phyloP scores from a whole-genome alignment of 2,797 vertebrate species.

The Columba guinea region DNA sequence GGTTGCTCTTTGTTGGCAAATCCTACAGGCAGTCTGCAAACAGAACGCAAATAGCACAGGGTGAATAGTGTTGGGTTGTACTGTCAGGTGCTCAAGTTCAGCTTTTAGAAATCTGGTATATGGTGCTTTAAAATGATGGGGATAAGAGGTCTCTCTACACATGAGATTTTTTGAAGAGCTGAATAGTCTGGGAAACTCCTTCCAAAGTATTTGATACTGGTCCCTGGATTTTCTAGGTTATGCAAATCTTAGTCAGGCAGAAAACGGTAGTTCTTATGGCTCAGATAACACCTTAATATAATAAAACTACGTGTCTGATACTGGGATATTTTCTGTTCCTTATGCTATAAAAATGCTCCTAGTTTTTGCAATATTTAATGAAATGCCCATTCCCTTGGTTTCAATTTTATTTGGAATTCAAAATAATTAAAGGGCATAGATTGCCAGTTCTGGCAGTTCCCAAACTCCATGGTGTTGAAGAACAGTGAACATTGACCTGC shows the following conservation, averaged over 20 bases:
- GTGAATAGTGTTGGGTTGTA: not conserved
- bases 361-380: not conserved
- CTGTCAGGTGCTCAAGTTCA: not conserved
- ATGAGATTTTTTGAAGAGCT: not conserved
- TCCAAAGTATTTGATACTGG: not conserved
- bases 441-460: not conserved
- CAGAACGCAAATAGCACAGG: not conserved
- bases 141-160: not conserved
- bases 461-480: not conserved
- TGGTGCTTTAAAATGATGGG: not conserved
- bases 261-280: not conserved
- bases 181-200: not conserved
- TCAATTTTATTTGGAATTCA: not conserved
- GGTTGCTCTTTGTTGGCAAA: not conserved
- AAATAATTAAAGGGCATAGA: not conserved
- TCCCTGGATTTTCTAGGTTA: not conserved
- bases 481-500: not conserved
- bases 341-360: not conserved
- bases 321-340: not conserved
- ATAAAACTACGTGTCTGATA: not conserved
- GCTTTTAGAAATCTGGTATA: not conserved
- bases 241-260: not conserved
- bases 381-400: accelerated
- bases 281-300: not conserved
- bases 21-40: not conserved